phyloP scores from a whole-genome alignment of 2,888 invertebrate genomes.

The Cheiracanthium punctorium region DNA sequence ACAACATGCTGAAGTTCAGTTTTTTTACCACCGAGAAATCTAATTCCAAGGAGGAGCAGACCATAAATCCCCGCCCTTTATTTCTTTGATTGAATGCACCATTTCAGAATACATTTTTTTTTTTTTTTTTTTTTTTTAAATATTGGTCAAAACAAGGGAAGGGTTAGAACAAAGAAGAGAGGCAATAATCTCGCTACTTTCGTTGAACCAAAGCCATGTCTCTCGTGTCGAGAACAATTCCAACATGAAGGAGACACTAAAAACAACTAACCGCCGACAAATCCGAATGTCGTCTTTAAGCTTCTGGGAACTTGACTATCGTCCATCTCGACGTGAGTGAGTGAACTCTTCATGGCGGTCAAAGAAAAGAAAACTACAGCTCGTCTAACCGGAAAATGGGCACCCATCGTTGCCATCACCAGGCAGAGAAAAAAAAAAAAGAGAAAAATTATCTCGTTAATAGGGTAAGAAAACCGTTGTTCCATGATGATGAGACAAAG shows the following conservation, averaged over 20 bases:
- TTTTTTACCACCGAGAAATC: too few relatives aligned
- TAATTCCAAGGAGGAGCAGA: too few relatives aligned
- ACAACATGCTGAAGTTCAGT: too few relatives aligned
- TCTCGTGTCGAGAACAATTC: background rate
- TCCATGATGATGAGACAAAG: background rate
- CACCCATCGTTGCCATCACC: background rate
- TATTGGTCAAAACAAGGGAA: too few relatives aligned
- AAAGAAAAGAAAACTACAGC: background rate
- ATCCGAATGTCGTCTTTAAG: background rate
- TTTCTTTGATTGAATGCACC: too few relatives aligned
- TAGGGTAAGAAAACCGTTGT: slow-evolving; percentile 1
- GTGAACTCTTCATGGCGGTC: background rate
- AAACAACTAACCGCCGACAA: slow-evolving; percentile 7
- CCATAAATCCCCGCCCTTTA: too few relatives aligned
- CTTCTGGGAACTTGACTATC: background rate
- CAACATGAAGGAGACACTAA: background rate
- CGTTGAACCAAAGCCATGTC: background rate
- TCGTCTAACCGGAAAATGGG: slow-evolving; percentile 8
- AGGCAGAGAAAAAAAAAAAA: background rate
- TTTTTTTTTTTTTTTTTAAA: too few relatives aligned
- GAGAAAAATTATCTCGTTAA: background rate
- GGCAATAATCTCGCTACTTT: background rate
- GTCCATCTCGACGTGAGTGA: background rate
- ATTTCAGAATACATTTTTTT: too few relatives aligned
- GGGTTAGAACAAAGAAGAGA: too few relatives aligned